These are phyloP conservation scores for Drosophila leontia DNA, from an alignment of 1,140 invertebrate species.

Conservation along the genomic window DNA sequence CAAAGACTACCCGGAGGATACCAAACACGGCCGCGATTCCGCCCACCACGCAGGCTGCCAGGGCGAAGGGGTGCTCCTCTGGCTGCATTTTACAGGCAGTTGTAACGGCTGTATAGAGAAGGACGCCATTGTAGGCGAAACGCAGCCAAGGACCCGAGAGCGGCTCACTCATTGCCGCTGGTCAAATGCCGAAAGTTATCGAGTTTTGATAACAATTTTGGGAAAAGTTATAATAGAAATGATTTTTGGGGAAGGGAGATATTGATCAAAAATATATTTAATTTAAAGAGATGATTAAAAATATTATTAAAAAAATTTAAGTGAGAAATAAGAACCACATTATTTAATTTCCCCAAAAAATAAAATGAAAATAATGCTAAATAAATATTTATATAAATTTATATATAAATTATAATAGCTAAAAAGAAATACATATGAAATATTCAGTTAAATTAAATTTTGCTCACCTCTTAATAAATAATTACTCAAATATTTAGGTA, in stretches of 20 bases:
- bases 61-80: conserved; percentile 53
- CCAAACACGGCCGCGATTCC: conserved; percentile 58
- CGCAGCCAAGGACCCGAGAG: conserved; percentile 50
- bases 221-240: neutral
- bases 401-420: too few species aligned
- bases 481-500: too few species aligned
- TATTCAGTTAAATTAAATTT: too few species aligned
- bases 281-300: too few species aligned
- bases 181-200: conserved; percentile 11
- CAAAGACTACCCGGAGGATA: conserved; percentile 49
- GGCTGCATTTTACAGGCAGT: conserved; percentile 37
- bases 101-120: conserved; percentile 41
- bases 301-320: too few species aligned
- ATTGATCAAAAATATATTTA: neutral
- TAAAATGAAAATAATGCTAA: too few species aligned
- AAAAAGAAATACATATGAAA: too few species aligned
- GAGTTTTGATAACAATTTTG: conserved; percentile 29
- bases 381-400: too few species aligned
- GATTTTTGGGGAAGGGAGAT: neutral
- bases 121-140: conserved; percentile 59
- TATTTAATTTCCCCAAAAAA: too few species aligned
- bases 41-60: conserved; percentile 60
- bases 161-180: conserved; percentile 57
- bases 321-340: too few species aligned
- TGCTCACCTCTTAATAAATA: too few species aligned